Evolutionary conservation across 1,140 invertebrate species (phyloP).

Genomic region (Drosophila nigrodunni): DNA sequence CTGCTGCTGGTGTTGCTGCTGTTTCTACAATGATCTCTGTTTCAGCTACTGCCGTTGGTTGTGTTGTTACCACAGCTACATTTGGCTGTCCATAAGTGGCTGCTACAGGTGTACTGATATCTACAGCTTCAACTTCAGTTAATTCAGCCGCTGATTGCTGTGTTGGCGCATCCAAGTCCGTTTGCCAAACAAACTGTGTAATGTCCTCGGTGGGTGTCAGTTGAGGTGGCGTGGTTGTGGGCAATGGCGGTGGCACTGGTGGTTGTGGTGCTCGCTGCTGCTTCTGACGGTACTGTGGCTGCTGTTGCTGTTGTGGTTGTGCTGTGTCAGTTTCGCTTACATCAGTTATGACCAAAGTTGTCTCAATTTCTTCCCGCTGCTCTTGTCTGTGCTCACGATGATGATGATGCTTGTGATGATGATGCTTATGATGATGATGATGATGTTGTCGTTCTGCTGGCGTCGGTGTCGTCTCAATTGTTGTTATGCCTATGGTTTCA

Average conservation of each 20-base stretch:
- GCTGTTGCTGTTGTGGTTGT: conserved; percentile 18
- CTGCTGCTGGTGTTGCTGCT: background rate
- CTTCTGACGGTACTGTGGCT: conserved; percentile 45
- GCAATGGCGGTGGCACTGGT: conserved; percentile 53
- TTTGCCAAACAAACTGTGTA: conserved; percentile 17
- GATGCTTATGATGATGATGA: conserved; percentile 52
- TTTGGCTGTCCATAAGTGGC: background rate
- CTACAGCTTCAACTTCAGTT: background rate
- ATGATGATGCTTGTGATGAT: conserved; percentile 38
- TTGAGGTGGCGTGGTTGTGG: conserved; percentile 52
- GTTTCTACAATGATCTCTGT: background rate
- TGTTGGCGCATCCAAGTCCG: conserved; percentile 40
- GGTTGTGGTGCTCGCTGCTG: conserved; percentile 31
- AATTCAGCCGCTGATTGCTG: conserved; percentile 12
- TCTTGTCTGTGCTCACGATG: conserved; percentile 3
- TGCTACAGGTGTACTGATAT: background rate
- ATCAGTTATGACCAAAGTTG: conserved; percentile 40
- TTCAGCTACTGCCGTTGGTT: background rate
- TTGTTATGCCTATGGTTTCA: conserved; percentile 56
- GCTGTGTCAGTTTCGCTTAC: conserved; percentile 33
- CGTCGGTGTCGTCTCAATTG: conserved; percentile 35
- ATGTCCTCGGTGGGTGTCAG: conserved; percentile 58
- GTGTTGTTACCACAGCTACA: background rate
- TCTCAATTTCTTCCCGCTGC: conserved; percentile 8
- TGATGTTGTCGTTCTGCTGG: conserved; percentile 31